Base-by-base conservation (phyloP, 2,113 vertebrate genomes). In the Perca flavescens region DNA sequence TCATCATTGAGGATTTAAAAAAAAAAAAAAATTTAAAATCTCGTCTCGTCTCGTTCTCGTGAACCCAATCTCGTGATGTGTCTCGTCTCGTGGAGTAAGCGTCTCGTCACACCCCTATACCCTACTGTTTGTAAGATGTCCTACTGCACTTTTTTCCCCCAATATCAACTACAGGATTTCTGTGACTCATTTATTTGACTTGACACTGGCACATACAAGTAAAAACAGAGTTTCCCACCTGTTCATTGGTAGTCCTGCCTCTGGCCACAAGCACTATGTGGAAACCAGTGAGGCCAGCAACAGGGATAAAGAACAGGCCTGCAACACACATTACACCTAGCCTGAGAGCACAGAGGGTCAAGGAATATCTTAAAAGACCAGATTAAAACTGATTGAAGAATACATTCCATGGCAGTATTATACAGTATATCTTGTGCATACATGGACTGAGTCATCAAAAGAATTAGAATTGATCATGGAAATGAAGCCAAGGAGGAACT, bases 251-350 rank as follows among this genome's bases (percentile, higher is more conserved):
- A 13, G 98, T 99, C 36, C 98, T 96, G 63, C 98, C 98, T 85
- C 98, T 96, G 36, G 97, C 97, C 93, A 99, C 98, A 8, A 99
- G 95, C 84, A 99, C 98, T 66, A 99, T 95, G 0, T 99, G 98
- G 93, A 99, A 99, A 40, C 97, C 98, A 0, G 97, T 99, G 79
- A 99, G 97, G 57, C 97, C 97, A 31, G 97, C 97, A 0, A 99
- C 98, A 2, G 98, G 98, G 74, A 99, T 97, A 93, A 99, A 99
- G 90, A 99, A 99, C 66, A 99, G 91, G 52, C 98, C 97, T 3
- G 98, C 97, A 66, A 99, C 97, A 54, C 98, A 99, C 97, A 99
- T 99, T 65, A 99, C 97, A 64, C 96, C 97, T 96, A 99, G 96
- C 8, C 98, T 99, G 92, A 70, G 50, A 52, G 46, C 73, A 62